phyloP scores from a whole-genome alignment of 2,113 vertebrate genomes.

The Notarius lentiginosus region DNA sequence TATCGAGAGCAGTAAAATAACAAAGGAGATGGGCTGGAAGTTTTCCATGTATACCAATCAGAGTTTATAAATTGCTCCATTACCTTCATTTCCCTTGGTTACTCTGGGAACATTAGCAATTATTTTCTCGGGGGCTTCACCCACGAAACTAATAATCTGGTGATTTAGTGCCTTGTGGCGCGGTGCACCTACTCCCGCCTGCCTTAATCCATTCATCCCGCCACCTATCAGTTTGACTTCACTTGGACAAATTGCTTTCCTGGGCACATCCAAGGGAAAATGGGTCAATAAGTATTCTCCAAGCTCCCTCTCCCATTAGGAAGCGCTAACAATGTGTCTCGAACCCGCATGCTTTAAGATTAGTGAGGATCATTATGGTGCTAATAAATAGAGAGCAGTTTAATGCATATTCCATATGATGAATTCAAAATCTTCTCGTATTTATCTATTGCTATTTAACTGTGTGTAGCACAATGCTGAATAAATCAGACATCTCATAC shows the following conservation, averaged over 20 bases:
- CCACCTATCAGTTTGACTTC: conserved; percentile 82
- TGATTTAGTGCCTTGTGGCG: conserved; percentile 80
- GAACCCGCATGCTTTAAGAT: conserved; percentile 31
- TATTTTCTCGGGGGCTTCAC: conserved; percentile 79
- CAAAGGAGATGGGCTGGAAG: conserved; percentile 79
- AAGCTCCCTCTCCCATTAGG: conserved; percentile 60
- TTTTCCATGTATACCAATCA: conserved; percentile 82
- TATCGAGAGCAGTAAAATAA: conserved; percentile 77
- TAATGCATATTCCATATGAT: conserved; percentile 33
- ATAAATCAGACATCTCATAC: not conserved
- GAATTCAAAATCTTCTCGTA: conserved; percentile 2
- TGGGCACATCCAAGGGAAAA: conserved; percentile 68
- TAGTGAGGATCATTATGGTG: conserved; percentile 36
- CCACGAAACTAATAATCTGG: conserved; percentile 82
- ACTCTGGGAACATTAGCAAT: conserved; percentile 83
- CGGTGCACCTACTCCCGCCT: conserved; percentile 67
- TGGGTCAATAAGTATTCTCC: conserved; percentile 78
- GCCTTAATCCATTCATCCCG: conserved; percentile 79
- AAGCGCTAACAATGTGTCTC: conserved; percentile 70
- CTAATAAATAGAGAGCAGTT: conserved; percentile 34
- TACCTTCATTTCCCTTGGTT: conserved; percentile 83
- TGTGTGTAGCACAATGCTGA: not conserved
- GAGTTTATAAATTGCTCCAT: conserved; percentile 85
- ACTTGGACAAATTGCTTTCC: conserved; percentile 78
- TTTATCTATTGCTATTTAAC: conserved; percentile 17